Conservation (phyloP, 2,888 invertebrate species). For the Athrips mouffetella region DNA sequence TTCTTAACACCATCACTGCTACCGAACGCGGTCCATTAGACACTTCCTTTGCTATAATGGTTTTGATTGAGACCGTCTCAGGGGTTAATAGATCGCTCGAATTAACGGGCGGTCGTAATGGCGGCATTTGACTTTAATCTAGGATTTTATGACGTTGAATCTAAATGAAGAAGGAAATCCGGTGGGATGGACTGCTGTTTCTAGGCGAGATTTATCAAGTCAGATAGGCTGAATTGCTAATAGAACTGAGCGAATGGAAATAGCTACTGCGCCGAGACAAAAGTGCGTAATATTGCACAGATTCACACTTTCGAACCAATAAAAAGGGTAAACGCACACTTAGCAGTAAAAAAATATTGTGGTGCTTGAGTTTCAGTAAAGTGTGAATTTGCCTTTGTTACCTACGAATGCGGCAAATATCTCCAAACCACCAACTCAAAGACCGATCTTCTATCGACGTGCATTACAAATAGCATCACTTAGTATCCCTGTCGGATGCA, state of each 20-base stretch:
- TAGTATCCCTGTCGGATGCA: conserved; percentile 30
- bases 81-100: conserved; percentile 47
- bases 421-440: background rate
- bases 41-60: conserved; percentile 55
- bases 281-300: too few relatives aligned
- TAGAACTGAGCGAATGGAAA: too few relatives aligned
- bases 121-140: conserved; percentile 7
- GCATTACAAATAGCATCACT: conserved; percentile 12
- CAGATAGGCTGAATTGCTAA: too few relatives aligned
- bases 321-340: too few relatives aligned
- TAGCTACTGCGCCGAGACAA: too few relatives aligned
- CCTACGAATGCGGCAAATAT: background rate
- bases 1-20: conserved; percentile 73
- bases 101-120: conserved; percentile 33
- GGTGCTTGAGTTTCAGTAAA: too few relatives aligned
- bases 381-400: background rate
- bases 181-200: background rate
- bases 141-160: conserved; percentile 9
- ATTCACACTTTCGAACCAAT: too few relatives aligned
- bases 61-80: conserved; percentile 59
- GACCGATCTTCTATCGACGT: conserved; percentile 3
- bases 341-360: too few relatives aligned
- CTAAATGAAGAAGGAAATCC: conserved; percentile 11
- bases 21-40: conserved; percentile 59
- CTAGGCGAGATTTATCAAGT: background rate